Base-by-base conservation (phyloP, 2,113 vertebrate genomes). In the Climacteris rufus region DNA sequence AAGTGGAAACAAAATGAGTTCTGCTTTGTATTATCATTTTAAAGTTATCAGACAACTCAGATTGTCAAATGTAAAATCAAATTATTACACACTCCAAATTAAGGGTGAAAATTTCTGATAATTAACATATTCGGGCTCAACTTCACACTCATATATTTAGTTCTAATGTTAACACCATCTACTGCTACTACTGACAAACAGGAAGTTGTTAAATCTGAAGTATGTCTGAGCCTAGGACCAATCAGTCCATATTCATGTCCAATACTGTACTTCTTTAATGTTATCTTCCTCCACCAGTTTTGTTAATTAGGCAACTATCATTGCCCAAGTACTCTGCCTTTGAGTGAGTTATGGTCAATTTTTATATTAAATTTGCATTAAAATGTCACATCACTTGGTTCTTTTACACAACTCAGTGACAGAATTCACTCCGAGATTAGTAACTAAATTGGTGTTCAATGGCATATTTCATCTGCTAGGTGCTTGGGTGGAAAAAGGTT, bases 291-390 rank as follows among this genome's bases (percentile, higher is more conserved):
- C 37, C 20, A 78, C 35, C 50, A 54, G 8, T 81, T 49, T 87
- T 86, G 61, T 91, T 70, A 95, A 90, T 90, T 94, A 80, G 11
- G 27, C 23, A 85, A 53, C 90, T 95, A 93, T 57, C 66, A 40
- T 39, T 93, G 63, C 76, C 65, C 37, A 76, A 85, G 16, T 65
- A 42, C 10, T 60, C 53, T 68, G 49, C 28, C 70, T 42, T 57
- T 91, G 57, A 89, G 6, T 76, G 71, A 96, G 12, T 84, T 83
- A 91, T 53, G n/a, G 70, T 47, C 31, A 85, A 17, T 24, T 65
- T 89, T 89, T 89, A 76, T 30, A 83, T 72, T 87, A 61, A 71
- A 89, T 94, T 93, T 87, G 57, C 65, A 65, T 68, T 53, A 20
- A 76, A 91, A 80, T 85, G 53, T 91, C 75, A 78, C 39, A 83